Evolutionary conservation across 2,888 invertebrate genomes (phyloP), one percentile per base, ranked within the genome.

Genomic region (Dynastes hyllus): DNA sequence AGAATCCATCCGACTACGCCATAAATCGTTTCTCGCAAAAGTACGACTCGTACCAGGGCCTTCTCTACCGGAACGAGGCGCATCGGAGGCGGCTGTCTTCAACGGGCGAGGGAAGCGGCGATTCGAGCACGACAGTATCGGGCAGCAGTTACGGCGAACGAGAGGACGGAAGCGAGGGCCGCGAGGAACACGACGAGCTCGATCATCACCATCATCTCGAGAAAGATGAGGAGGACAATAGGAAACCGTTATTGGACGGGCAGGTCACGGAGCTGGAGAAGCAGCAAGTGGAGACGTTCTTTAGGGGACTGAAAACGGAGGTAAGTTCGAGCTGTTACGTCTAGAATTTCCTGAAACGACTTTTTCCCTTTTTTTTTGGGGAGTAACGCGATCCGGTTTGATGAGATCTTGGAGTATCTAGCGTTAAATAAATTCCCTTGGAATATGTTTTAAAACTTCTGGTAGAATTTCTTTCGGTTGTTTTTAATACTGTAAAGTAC

Each of bases 231-330:
- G 87, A 89, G 79, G 88, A 88, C 79, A 81, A 85, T 61, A 87
- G 87, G 77, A 88, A 89, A 79, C 87, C 89, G 29, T 86, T 89
- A 4, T 53, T 53, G 53, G 88, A 90, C 79, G 90, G 90, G 71
- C 89, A 89, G 79, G 91, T 94, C 70, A 91, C 92, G 8, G 93
- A 93, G 76, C 88, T 90, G 80, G 94, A 94, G 86, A 90, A 93
- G 76, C 91, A 91, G 53, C 93, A 94, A 87, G 92, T 95, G 79
- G 94, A 95, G 87, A 92, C 93, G 77, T 94, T 94, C 87, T 94
- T 94, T 85, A 92, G 93, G 80, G 95, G 95, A 75, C 91, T 95
- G 80, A 95, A 95, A 86, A 95, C 95, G 0, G 93, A 94, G 88
- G 93, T 92, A 84, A 84, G 83, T 71, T 51, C 61, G 22, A 11